These are phyloP conservation scores for Neodontobutis hainanensis DNA, from an alignment of 2,113 vertebrate genomes.

Conservation along the genomic window DNA sequence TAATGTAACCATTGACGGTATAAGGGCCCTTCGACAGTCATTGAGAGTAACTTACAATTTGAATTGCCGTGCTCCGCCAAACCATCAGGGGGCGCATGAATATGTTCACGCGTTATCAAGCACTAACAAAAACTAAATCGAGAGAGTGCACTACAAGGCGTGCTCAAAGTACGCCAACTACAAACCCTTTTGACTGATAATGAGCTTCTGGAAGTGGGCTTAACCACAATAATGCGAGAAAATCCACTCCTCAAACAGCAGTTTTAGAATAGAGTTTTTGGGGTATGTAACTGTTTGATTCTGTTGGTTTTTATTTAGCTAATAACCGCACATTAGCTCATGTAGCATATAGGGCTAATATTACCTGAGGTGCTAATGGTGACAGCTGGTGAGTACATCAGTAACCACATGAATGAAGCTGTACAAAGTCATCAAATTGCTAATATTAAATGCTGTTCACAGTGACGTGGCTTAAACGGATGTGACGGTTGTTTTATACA, in stretches of 20 bases:
- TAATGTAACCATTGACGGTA: no score
- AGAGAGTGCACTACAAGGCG: conserved; percentile 57
- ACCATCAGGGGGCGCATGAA: conserved; percentile 12
- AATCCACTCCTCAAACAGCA: conserved; percentile 41
- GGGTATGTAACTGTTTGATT: conserved; percentile 64
- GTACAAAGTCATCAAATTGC: background rate
- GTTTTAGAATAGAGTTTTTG: conserved; percentile 57
- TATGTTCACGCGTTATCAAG: accelerated
- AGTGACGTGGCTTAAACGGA: background rate
- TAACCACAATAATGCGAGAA: conserved; percentile 72
- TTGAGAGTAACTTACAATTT: no score
- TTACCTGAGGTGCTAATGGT: conserved; percentile 41
- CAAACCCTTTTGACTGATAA: conserved; percentile 36
- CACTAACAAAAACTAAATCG: background rate
- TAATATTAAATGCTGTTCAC: background rate
- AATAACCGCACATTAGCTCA: conserved; percentile 40
- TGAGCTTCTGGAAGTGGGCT: conserved; percentile 47
- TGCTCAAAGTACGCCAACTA: conserved; percentile 72
- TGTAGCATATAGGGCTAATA: conserved; percentile 55
- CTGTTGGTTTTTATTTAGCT: background rate
- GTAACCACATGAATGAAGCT: conserved; percentile 34
- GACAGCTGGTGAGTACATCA: conserved; percentile 59
- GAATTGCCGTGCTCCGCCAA: conserved; percentile 9
- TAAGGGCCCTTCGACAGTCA: no score
- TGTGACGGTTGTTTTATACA: background rate